Evolutionary conservation across 1,140 invertebrate genomes (phyloP).

Genomic region (Drepana arcuata): DNA sequence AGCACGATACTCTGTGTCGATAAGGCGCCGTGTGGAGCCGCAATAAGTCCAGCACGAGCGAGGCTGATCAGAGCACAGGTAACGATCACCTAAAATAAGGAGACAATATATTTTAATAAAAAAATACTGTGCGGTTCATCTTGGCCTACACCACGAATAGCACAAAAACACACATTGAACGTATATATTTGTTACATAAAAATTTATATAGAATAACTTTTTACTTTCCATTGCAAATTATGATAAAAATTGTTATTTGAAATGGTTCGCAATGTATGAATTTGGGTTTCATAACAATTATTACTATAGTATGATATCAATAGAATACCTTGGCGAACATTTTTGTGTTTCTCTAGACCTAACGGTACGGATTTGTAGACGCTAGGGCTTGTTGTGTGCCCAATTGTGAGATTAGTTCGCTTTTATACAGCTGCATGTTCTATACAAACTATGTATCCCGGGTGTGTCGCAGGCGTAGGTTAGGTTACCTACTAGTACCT

Average conservation of each 20-base stretch:
- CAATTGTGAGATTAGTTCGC: slow-evolving; percentile 50
- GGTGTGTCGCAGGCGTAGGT: slow-evolving; percentile 32
- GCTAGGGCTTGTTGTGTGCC: slow-evolving; percentile 55
- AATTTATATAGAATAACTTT: too few relatives aligned
- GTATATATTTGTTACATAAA: slow-evolving; percentile 1
- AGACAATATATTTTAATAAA: not conserved
- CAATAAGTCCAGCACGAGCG: slow-evolving; percentile 39
- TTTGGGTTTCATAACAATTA: too few relatives aligned
- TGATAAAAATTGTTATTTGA: too few relatives aligned
- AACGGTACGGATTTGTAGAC: slow-evolving; percentile 42
- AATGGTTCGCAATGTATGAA: too few relatives aligned
- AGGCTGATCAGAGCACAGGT: slow-evolving; percentile 38
- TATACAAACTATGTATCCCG: slow-evolving; percentile 47
- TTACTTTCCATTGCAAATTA: too few relatives aligned
- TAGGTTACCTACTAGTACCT: too few relatives aligned
- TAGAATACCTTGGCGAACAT: slow-evolving; percentile 59
- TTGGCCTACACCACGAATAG: slow-evolving; percentile 1
- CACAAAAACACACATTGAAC: slow-evolving; percentile 4
- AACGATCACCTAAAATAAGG: slow-evolving; percentile 31
- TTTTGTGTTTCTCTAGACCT: slow-evolving; percentile 39
- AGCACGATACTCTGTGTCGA: slow-evolving; percentile 50
- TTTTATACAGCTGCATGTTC: slow-evolving; percentile 55
- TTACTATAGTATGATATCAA: slow-evolving; percentile 4
- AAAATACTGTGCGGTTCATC: too few relatives aligned
- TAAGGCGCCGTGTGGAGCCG: slow-evolving; percentile 44